Evolutionary conservation across 2,888 invertebrate species (phyloP).

Genomic region (Eupsilia transversa): DNA sequence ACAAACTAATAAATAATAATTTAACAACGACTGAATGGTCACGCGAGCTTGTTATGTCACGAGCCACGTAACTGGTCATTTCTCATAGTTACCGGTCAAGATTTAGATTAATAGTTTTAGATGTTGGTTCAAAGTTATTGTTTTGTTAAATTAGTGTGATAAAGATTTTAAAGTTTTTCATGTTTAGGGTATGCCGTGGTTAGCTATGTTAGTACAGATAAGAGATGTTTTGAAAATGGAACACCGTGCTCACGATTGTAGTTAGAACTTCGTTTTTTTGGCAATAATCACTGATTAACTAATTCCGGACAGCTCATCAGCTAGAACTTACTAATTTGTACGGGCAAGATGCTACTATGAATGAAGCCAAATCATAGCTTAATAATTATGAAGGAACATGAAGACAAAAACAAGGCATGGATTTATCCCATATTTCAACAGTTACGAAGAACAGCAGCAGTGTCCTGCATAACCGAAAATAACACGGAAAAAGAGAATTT

Average conservation of each 20-base stretch:
- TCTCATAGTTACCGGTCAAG: constrained; percentile 35
- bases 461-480: not conserved
- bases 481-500: not conserved
- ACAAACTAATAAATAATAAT: constrained; percentile 56
- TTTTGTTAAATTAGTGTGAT: not conserved
- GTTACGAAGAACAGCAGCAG: not conserved
- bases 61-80: constrained; percentile 38
- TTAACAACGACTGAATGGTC: constrained; percentile 52
- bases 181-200: not conserved
- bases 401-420: not conserved
- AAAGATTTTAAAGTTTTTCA: not conserved
- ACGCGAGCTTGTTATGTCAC: constrained; percentile 46
- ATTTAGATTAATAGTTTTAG: constrained; percentile 41
- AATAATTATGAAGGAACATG: not conserved
- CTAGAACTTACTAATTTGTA: not conserved
- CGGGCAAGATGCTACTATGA: not conserved
- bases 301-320: not conserved
- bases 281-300: not conserved
- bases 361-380: not conserved
- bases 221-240: not conserved
- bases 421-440: not conserved
- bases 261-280: not conserved
- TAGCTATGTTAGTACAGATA: not conserved
- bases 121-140: constrained; percentile 3
- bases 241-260: not conserved